These are phyloP conservation scores for Euproctis similis DNA, from an alignment of 2,888 invertebrate genomes.

Conservation along the genomic window DNA sequence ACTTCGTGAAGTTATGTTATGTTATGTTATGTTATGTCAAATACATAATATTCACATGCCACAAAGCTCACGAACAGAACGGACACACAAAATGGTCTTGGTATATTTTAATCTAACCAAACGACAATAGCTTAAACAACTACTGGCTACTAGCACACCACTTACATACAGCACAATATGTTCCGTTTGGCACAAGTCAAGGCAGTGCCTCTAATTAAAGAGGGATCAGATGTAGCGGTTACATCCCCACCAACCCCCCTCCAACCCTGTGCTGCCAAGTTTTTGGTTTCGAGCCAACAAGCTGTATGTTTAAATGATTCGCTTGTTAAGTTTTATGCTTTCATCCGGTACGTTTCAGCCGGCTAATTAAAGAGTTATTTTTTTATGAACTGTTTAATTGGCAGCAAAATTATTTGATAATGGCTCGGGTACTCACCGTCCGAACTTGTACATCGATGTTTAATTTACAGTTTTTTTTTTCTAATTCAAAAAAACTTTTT, in stretches of 20 bases:
- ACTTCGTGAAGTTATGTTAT: no score
- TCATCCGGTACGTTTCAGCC: slow-evolving; percentile 22
- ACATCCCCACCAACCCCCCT: slow-evolving; percentile 29
- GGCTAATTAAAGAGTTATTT: slow-evolving; percentile 26
- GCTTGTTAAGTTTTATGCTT: slow-evolving; percentile 50
- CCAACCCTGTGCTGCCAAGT: slow-evolving; percentile 39
- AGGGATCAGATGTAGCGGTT: slow-evolving; percentile 54
- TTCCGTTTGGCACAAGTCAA: slow-evolving; percentile 36
- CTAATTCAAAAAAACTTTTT: no score
- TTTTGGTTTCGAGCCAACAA: slow-evolving; percentile 62
- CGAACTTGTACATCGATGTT: no score
- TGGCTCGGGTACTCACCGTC: no score
- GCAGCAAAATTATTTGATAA: no score
- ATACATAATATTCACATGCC: no score
- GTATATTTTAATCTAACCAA: neutral
- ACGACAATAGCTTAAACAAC: slow-evolving; percentile 6
- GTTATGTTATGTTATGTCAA: neutral
- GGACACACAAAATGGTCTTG: no score
- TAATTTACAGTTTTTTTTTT: no score
- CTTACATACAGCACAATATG: slow-evolving; percentile 28
- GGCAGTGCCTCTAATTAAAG: slow-evolving; percentile 56
- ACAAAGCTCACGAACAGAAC: no score
- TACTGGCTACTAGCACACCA: slow-evolving; percentile 14
- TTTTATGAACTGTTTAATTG: no score
- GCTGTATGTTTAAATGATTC: slow-evolving; percentile 54